phyloP scores from a whole-genome alignment of 1,140 invertebrate species.

The Octopus sinensis region DNA sequence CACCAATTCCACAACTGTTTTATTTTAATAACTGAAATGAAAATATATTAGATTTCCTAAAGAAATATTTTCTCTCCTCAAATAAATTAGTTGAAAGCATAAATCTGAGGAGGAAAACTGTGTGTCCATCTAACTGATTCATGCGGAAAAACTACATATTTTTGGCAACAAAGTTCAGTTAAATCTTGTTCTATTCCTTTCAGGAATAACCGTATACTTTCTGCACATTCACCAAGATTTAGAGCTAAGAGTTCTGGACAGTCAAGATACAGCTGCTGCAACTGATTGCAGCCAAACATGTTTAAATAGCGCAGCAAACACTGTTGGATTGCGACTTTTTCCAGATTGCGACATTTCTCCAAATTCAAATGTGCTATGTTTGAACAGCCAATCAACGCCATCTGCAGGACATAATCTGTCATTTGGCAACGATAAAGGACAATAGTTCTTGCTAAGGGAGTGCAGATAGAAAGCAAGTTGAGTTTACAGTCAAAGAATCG shows the following conservation, averaged over 20 bases:
- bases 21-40: too few relatives aligned
- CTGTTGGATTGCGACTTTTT: slow-evolving; percentile 34
- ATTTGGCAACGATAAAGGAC: slow-evolving; percentile 49
- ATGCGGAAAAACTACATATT: slow-evolving; percentile 37
- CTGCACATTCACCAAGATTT: slow-evolving; percentile 46
- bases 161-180: slow-evolving; percentile 20
- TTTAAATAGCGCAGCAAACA: slow-evolving; percentile 45
- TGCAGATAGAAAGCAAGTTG: slow-evolving; percentile 43
- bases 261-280: slow-evolving; percentile 38
- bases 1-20: too few relatives aligned
- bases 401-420: slow-evolving; percentile 47
- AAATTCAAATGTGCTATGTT: slow-evolving; percentile 48
- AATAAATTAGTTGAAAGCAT: slow-evolving; percentile 6
- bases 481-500: slow-evolving; percentile 50
- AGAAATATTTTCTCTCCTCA: too few relatives aligned
- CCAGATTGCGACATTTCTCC: slow-evolving; percentile 45
- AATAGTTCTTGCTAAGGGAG: slow-evolving; percentile 44
- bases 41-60: too few relatives aligned
- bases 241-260: slow-evolving; percentile 45
- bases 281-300: slow-evolving; percentile 44
- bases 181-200: slow-evolving; percentile 39
- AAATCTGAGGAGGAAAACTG: slow-evolving; percentile 42
- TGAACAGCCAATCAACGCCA: slow-evolving; percentile 46
- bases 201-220: slow-evolving; percentile 38
- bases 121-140: slow-evolving; percentile 45